These are phyloP conservation scores for Syndactyla subalaris DNA, from an alignment of 2,797 vertebrate genomes.

Conservation along the genomic window DNA sequence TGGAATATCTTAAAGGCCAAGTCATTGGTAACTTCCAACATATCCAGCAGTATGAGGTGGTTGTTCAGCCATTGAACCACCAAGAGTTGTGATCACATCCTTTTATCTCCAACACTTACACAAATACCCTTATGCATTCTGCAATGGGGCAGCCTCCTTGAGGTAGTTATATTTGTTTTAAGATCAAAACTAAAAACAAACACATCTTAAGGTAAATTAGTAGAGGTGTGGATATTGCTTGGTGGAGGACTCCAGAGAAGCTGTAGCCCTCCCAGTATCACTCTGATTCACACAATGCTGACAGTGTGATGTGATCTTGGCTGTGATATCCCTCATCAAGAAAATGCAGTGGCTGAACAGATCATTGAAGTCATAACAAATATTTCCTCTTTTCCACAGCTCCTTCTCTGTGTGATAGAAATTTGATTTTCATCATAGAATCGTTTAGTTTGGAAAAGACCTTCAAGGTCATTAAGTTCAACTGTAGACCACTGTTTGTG, in stretches of 20 bases:
- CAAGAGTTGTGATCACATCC: neutral
- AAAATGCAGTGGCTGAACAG: neutral
- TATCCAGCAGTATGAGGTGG: neutral
- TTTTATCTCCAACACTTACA: neutral
- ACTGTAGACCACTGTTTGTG: neutral
- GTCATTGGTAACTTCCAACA: neutral
- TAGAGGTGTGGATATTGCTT: neutral
- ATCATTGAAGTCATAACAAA: neutral
- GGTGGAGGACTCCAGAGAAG: neutral
- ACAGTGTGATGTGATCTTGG: neutral
- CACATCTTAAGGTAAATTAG: neutral
- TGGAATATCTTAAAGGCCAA: neutral
- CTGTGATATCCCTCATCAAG: neutral
- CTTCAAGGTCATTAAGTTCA: neutral
- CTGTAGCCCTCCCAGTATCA: neutral
- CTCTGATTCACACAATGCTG: neutral
- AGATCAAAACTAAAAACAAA: neutral
- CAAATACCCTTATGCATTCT: neutral
- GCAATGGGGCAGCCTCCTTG: neutral
- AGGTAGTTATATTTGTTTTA: neutral
- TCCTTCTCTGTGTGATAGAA: neutral
- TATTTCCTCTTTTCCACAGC: neutral
- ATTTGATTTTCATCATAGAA: neutral
- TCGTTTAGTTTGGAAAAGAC: accelerated
- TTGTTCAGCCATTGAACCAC: neutral